Percentiles rank a stretch among this genome's conserved stretches.
These are phyloP conservation scores for Petaurus breviceps DNA, from an alignment of 2,113 vertebrate genomes.

Conservation along the genomic window DNA sequence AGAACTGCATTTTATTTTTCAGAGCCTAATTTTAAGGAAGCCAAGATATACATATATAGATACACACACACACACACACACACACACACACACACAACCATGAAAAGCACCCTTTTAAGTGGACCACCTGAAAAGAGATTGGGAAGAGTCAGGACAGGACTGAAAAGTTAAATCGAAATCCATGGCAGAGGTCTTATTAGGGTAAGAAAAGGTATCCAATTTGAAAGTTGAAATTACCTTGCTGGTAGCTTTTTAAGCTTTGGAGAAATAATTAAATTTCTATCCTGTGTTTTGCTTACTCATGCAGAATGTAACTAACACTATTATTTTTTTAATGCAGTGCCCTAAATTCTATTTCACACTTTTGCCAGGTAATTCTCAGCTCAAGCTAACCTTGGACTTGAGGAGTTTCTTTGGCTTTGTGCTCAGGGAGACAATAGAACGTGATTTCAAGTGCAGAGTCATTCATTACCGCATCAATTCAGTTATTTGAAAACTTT, in stretches of 20 bases:
- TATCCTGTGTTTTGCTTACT: slow-evolving; percentile 77
- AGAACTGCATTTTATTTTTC: slow-evolving; percentile 72
- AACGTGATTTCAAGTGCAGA: slow-evolving; percentile 82
- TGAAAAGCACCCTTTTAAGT: slow-evolving; percentile 64
- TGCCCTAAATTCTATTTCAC: slow-evolving; percentile 82
- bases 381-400: slow-evolving; percentile 78
- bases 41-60: slow-evolving; percentile 74
- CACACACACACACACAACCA: background rate
- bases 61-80: slow-evolving; percentile 63
- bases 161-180: slow-evolving; percentile 80
- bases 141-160: slow-evolving; percentile 78
- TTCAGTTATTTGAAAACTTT: slow-evolving; percentile 79
- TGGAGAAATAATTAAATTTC: slow-evolving; percentile 79
- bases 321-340: slow-evolving; percentile 65
- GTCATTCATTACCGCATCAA: slow-evolving; percentile 80
- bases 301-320: slow-evolving; percentile 77
- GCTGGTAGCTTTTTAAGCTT: slow-evolving; percentile 69
- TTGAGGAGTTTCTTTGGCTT: slow-evolving; percentile 84
- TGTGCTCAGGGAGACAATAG: slow-evolving; percentile 78
- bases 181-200: slow-evolving; percentile 76
- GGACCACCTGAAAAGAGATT: slow-evolving; percentile 72
- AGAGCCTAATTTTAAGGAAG: slow-evolving; percentile 75
- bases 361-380: slow-evolving; percentile 84
- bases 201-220: slow-evolving; percentile 78
- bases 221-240: slow-evolving; percentile 79